These are phyloP conservation scores for Nyctalus aviator DNA, from an alignment of 2,797 vertebrate genomes.

Conservation along the genomic window DNA sequence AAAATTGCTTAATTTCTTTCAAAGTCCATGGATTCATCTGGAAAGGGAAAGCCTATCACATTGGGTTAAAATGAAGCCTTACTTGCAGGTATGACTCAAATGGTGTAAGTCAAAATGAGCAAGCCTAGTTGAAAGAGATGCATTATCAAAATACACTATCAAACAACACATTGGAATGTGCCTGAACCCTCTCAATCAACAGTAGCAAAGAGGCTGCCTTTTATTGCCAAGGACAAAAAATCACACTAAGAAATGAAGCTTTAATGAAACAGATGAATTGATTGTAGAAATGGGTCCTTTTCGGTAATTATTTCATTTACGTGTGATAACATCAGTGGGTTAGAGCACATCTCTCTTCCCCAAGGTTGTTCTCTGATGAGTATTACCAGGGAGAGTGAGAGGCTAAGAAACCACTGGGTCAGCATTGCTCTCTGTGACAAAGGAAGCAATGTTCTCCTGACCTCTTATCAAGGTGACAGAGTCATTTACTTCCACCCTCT, in stretches of 20 bases:
- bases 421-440: neutral
- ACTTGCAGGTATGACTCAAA: neutral
- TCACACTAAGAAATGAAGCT: neutral
- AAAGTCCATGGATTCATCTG: neutral
- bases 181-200: neutral
- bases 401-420: neutral
- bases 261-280: neutral
- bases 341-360: neutral
- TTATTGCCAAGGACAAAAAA: neutral
- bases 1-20: conserved; percentile 1
- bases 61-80: neutral
- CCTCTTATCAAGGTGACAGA: neutral
- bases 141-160: neutral
- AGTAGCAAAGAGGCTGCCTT: neutral
- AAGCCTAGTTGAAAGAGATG: neutral
- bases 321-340: neutral
- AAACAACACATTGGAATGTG: neutral
- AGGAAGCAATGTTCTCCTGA: neutral
- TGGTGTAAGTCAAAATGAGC: neutral
- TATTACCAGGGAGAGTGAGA: neutral
- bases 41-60: conserved; percentile 4
- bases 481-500: neutral
- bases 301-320: neutral
- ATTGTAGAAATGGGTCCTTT: neutral
- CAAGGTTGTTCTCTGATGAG: conserved; percentile 5